Conservation (phyloP, 2,888 invertebrate genomes). For the Neoaliturus tenellus region DNA sequence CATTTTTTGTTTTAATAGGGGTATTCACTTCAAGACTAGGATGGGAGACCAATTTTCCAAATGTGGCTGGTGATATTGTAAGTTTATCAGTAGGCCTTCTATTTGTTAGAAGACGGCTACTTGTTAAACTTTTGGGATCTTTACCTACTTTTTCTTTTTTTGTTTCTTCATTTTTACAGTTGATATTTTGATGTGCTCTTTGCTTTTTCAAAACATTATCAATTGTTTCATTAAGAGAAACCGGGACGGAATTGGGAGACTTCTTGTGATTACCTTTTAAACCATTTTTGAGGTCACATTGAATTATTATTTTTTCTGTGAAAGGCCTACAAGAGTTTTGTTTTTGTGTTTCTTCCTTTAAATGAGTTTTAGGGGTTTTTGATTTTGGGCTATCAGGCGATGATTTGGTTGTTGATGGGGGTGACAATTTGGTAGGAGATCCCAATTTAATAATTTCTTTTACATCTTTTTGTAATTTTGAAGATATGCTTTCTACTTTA, state of each 20-base stretch:
- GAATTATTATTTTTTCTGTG: background rate
- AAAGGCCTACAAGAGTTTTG: background rate
- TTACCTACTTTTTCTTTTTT: background rate
- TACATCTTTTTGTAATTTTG: slow-evolving; percentile 15
- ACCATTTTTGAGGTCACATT: slow-evolving; percentile 26
- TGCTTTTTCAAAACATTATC: slow-evolving; percentile 22
- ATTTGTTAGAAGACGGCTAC: background rate
- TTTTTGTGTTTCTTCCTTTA: background rate
- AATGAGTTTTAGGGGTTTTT: background rate
- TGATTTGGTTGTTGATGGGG: background rate
- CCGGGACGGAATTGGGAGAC: slow-evolving; percentile 6
- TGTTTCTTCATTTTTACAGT: background rate
- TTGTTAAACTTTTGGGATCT: background rate
- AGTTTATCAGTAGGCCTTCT: background rate
- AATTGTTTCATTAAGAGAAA: slow-evolving; percentile 28
- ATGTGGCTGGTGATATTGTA: slow-evolving; percentile 13
- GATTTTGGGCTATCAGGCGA: background rate
- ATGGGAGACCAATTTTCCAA: slow-evolving; percentile 11
- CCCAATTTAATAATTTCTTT: slow-evolving; percentile 34
- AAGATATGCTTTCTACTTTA: background rate
- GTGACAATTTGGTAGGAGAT: background rate
- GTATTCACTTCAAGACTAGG: background rate
- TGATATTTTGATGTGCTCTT: background rate
- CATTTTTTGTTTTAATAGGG: background rate
- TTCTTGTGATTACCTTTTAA: background rate